Evolutionary conservation across 2,888 invertebrate genomes (phyloP).

Genomic region (Leuctra nigra): DNA sequence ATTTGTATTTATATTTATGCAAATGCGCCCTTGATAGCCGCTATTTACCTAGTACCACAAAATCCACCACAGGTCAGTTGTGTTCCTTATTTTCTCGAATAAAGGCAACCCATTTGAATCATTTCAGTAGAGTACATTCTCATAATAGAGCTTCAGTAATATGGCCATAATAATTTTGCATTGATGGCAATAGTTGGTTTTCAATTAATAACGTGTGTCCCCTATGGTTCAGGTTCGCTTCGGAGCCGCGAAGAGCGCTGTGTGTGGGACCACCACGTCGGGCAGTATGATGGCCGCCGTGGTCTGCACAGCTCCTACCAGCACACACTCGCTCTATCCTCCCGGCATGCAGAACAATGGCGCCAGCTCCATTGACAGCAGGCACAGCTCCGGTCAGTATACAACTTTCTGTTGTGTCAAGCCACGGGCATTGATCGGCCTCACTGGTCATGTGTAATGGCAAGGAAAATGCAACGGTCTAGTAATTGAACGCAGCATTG

Average conservation of each 20-base stretch:
- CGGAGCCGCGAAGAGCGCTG: conserved; percentile 47
- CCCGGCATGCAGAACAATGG: background rate
- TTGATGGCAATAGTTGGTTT: background rate
- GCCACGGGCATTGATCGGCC: background rate
- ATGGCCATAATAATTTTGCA: background rate
- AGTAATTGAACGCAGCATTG: too few species aligned
- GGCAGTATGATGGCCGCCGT: conserved; percentile 60
- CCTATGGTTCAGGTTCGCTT: conserved; percentile 21
- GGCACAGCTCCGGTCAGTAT: background rate
- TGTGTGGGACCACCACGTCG: conserved; percentile 50
- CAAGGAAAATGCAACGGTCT: too few species aligned
- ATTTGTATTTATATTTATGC: too few species aligned
- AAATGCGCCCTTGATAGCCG: too few species aligned
- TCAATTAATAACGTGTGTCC: background rate
- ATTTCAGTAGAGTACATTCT: too few species aligned
- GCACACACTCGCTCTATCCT: conserved; percentile 6
- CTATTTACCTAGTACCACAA: too few species aligned
- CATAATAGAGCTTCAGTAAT: too few species aligned
- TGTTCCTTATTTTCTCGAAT: too few species aligned
- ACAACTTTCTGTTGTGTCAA: too few species aligned
- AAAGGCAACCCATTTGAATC: too few species aligned
- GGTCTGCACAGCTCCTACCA: conserved; percentile 47
- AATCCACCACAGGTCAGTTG: too few species aligned
- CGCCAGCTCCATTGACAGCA: background rate
- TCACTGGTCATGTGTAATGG: too few species aligned